Evolutionary conservation across 2,888 invertebrate species (phyloP).

Genomic region (Drosophila helvetica): DNA sequence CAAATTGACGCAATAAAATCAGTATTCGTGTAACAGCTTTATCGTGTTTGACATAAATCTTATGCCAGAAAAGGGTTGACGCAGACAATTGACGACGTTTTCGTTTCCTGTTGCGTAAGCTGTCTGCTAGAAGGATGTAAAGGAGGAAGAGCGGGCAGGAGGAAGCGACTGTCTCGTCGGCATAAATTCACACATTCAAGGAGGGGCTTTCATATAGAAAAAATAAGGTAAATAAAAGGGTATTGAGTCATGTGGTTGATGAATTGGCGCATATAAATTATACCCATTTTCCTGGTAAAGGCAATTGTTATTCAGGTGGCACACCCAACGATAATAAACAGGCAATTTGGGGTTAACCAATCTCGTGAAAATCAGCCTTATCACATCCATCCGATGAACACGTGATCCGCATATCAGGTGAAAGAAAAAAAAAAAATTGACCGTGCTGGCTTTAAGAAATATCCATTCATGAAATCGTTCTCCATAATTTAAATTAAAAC

Average conservation of each 20-base stretch:
- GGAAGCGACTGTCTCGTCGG: not conserved
- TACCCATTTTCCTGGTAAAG: slow-evolving; percentile 30
- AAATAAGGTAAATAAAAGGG: slow-evolving; percentile 41
- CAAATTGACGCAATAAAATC: too few relatives aligned
- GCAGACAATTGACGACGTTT: too few relatives aligned
- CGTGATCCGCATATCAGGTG: slow-evolving; percentile 14
- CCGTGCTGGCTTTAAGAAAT: slow-evolving; percentile 3
- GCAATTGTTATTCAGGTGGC: too few relatives aligned
- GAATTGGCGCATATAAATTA: slow-evolving; percentile 48
- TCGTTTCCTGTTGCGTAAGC: too few relatives aligned
- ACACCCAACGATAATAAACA: slow-evolving; percentile 41
- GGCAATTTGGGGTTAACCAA: slow-evolving; percentile 48
- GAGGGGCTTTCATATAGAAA: slow-evolving; percentile 26
- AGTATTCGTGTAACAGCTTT: too few relatives aligned
- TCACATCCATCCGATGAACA: slow-evolving; percentile 23
- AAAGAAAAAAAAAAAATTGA: slow-evolving; percentile 8
- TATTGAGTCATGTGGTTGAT: slow-evolving; percentile 44
- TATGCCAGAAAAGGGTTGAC: too few relatives aligned
- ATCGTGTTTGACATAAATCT: too few relatives aligned
- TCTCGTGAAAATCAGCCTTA: slow-evolving; percentile 36
- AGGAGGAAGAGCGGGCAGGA: too few relatives aligned
- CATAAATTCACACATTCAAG: slow-evolving; percentile 31
- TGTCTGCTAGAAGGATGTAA: too few relatives aligned
- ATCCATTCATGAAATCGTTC: not conserved
- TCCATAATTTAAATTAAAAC: slow-evolving; percentile 4